Percentiles rank a stretch among this genome's conserved stretches.
Conservation (phyloP, 1,140 invertebrate species). For the Ruditapes philippinarum region DNA sequence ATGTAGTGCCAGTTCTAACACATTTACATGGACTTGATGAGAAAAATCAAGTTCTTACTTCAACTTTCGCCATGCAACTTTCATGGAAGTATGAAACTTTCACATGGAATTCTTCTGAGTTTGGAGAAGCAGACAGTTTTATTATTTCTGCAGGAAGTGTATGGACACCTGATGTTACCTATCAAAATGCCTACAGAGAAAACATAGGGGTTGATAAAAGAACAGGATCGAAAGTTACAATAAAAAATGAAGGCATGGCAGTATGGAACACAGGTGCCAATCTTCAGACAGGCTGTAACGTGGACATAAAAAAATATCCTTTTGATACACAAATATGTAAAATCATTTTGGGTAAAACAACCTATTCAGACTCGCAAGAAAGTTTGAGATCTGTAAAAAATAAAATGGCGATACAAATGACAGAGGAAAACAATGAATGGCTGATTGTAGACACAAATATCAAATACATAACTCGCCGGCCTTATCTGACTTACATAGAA, state of each 20-base stretch:
- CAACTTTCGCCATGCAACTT: neutral
- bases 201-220: neutral
- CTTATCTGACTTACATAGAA: neutral
- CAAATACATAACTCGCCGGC: neutral
- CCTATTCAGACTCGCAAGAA: neutral
- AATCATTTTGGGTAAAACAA: neutral
- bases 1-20: neutral
- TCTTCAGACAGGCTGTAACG: neutral
- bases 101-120: neutral
- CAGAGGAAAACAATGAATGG: slow-evolving; percentile 24
- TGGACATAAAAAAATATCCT: slow-evolving; percentile 14
- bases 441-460: neutral
- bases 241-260: neutral
- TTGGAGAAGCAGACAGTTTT: neutral
- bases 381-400: neutral
- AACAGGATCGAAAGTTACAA: neutral
- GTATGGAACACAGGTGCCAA: neutral
- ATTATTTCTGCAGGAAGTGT: neutral
- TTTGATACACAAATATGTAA: slow-evolving; percentile 39
- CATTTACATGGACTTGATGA: slow-evolving; percentile 25
- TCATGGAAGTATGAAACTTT: slow-evolving; percentile 48
- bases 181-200: slow-evolving; percentile 12
- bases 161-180: slow-evolving; percentile 47
- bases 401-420: neutral
- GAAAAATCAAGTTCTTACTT: slow-evolving; percentile 34